phyloP scores from a whole-genome alignment of 2,113 vertebrate genomes.

The Hippocampus guttulatus region DNA sequence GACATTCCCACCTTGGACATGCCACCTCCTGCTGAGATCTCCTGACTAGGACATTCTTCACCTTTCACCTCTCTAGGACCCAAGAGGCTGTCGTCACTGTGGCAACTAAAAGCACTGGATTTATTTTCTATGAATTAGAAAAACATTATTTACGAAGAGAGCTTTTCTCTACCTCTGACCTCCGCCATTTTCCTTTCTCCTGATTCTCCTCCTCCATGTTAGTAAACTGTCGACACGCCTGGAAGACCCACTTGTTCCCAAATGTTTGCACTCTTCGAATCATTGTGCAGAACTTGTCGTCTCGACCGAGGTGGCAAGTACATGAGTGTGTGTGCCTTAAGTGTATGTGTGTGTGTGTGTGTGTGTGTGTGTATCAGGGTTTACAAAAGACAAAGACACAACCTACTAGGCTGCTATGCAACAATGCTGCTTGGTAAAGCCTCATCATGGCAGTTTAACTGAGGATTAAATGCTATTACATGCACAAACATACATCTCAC shows the following conservation, averaged over 20 bases:
- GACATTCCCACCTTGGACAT: constrained; percentile 24
- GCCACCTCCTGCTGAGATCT: constrained; percentile 55
- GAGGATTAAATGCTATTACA: constrained; percentile 61
- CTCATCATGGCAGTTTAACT: constrained; percentile 62
- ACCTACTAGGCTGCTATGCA: constrained; percentile 63
- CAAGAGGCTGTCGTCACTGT: constrained; percentile 44
- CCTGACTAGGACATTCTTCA: constrained; percentile 58
- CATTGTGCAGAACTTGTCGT: constrained; percentile 38
- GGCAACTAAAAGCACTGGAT: constrained; percentile 45
- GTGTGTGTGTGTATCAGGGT: constrained; percentile 33
- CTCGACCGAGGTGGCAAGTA: constrained; percentile 41
- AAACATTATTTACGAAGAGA: constrained; percentile 54
- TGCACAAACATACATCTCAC: constrained; percentile 9
- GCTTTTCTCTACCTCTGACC: constrained; percentile 50
- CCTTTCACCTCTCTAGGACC: constrained; percentile 46
- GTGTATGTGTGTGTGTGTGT: constrained; percentile 12
- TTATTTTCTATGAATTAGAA: constrained; percentile 59
- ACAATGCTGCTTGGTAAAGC: constrained; percentile 62
- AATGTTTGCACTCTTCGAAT: constrained; percentile 23
- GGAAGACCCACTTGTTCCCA: constrained; percentile 34
- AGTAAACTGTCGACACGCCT: constrained; percentile 30
- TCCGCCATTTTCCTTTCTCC: constrained; percentile 23
- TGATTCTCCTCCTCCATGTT: constrained; percentile 12
- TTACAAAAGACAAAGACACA: constrained; percentile 61
- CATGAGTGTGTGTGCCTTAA: constrained; percentile 13